Base-by-base conservation (phyloP, 1,140 invertebrate species). In the Drosophila santomea region DNA sequence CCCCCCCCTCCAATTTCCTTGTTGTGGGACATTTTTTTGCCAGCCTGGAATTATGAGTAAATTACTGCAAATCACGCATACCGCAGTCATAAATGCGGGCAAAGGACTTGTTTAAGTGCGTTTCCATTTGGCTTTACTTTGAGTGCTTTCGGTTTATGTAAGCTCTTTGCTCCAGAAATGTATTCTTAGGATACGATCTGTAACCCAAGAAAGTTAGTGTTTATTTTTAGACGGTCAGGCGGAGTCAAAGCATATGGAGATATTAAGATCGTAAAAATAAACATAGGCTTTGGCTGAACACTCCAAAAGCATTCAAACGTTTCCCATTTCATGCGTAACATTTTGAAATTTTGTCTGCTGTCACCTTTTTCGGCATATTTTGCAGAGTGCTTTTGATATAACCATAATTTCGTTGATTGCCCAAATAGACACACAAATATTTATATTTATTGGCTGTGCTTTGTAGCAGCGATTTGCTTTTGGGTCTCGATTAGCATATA, bases 51-150 rank as follows among this genome's bases (percentile, higher is more conserved):
- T 88, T 83, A 83, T 74, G 66, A 76, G 67, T 55, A 88, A 89
- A 88, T 88, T 73, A 72, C 75, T 88, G 64, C 76, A 88, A 88
- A 88, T 88, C 83, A 89, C 79, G 83, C 67, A 80, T 69, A 74
- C 58, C 69, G 78, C 78, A 78, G 59, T 56, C 66, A 60, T 86
- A 83, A 88, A 79, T 76, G 63, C 43, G 48, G 44, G 17, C 44
- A 58, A 68, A 68, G 60, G 64, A 67, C 38, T 52, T 20, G 39
- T 66, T 48, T 71, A 71, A 72, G 69, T 82, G 62, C 78, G 71
- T 63, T 61, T 71, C 20, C 20, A 71, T 72, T 72, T 71, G 64
- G 58, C 38, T 43, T 72, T 38, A 15, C 35, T 75, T 48, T 32
- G 43, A 38, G 66, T 60, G 55, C 57, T 50, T 60, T 78, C 28